Base-by-base conservation (phyloP, 2,888 invertebrate genomes). In the Platycheirus rosarum region DNA sequence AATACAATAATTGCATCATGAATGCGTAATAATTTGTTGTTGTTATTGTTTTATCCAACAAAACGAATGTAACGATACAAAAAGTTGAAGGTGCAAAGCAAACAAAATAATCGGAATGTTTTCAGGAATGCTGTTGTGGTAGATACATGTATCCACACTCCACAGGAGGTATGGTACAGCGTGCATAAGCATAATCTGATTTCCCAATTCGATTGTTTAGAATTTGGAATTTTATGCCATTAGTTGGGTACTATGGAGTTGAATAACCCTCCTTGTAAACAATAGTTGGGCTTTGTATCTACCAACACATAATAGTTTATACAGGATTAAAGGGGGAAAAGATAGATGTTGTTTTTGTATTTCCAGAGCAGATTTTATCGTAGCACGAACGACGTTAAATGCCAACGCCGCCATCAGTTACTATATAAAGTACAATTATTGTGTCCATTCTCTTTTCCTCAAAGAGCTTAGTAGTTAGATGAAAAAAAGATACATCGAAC, bases 161-260 rank as follows among this genome's bases (percentile, higher is more conserved):
- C n/a, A n/a, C n/a, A n/a, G n/a, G n/a, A n/a, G n/a, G n/a, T n/a
- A n/a, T n/a, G 6, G 26, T 26, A 55, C n/a, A n/a, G n/a, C n/a
- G n/a, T n/a, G n/a, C n/a, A n/a, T n/a, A n/a, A n/a, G 13, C 37
- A 55, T 18, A 57, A 77, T 66, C 44, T 60, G 66, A 73, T 73
- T 78, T 78, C 77, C 44, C 51, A 73, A 73, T 60, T 65, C 53
- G n/a, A 42, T 63, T 60, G 51, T 73, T 71, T 57, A 65, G 57
- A 65, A 62, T 73, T 73, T 51, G 29, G 44, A 66, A 51, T 57
- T 57, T 20, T 57, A 11, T 57, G 14, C 16, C 16, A 42, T 40
- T 76, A 60, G 18, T n/a, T n/a, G n/a, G n/a, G n/a, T 46, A 8
- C 16, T 23, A 29, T 60, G 14, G 60, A 60, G 51, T 51, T 73